Base-by-base conservation (phyloP, 2,888 invertebrate genomes). In the Platycnemis pennipes region DNA sequence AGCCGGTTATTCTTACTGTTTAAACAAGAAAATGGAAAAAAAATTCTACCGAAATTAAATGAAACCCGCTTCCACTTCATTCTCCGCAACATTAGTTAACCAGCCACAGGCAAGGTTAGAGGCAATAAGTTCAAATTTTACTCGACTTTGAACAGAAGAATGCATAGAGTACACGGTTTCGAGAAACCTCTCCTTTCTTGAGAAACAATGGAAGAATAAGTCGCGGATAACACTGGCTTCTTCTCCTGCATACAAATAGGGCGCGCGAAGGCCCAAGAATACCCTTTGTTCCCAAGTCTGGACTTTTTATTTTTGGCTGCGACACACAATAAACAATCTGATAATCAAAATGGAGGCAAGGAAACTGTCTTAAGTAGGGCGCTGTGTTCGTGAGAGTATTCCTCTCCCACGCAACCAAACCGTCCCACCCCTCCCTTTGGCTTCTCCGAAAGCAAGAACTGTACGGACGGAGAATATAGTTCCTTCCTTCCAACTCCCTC, bases 281-380 rank as follows among this genome's bases (percentile, higher is more conserved):
- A n/a, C 26, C 63, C 19, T 26, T 63, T 63, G 26, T 63, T 63
- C 26, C 26, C n/a, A 63, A 1, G 63, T 16, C 49, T 49, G n/a
- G 49, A 2, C 63, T 63, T 63, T 49, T 63, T 63, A 63, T 63
- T 63, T 63, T n/a, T n/a, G n/a, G 26, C 26, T 22, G 63, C 22
- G 63, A 63, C 63, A n/a, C 63, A n/a, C n/a, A n/a, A 63, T 63
- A 63, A 63, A 63, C 63, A 63, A n/a, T 26, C 63, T n/a, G 63
- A 63, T 63, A 26, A 63, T 63, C 63, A 63, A 63, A 63, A 63
- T n/a, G 63, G 63, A 63, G 63, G 26, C 63, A 7, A n/a, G 63
- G 63, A n/a, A 63, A 26, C 26, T 22, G 63, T 63, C 4, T 26
- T 5, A n/a, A 63, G 63, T n/a, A 7, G 63, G 4, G 26, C 56